phyloP scores from a whole-genome alignment of 2,888 invertebrate species.

The Scaptomyza parva region DNA sequence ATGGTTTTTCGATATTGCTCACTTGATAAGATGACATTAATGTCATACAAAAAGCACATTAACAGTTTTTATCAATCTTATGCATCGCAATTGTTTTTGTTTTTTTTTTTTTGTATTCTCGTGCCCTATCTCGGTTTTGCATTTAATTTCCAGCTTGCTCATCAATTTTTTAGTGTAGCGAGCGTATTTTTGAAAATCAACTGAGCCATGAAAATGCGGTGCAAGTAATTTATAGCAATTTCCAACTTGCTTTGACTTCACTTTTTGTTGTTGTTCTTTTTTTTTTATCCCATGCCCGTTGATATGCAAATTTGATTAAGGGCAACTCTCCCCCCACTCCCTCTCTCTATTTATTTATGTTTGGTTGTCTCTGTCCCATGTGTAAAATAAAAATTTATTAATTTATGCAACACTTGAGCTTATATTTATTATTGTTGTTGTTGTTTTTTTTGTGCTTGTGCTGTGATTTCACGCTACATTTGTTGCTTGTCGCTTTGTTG shows the following conservation, averaged over 20 bases:
- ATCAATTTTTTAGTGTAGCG: conserved; percentile 41
- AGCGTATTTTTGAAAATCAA: conserved; percentile 53
- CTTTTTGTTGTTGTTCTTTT: conserved; percentile 26
- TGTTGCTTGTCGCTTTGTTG: conserved; percentile 31
- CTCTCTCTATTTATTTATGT: too few species aligned
- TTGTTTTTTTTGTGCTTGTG: conserved; percentile 20
- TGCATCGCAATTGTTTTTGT: conserved; percentile 1
- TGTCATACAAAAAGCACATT: conserved; percentile 1
- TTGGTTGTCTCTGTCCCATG: conserved; percentile 3
- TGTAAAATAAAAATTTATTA: conserved; percentile 60
- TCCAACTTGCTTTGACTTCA: conserved; percentile 66
- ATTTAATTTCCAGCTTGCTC: conserved; percentile 28
- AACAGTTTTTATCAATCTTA: conserved; percentile 14
- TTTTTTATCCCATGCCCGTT: conserved; percentile 50
- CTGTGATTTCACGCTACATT: conserved; percentile 56
- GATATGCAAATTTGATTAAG: conserved; percentile 51
- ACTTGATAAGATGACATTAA: neutral
- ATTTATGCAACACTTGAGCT: conserved; percentile 70
- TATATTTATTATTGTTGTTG: conserved; percentile 52
- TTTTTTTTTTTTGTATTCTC: neutral
- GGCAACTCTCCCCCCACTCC: neutral
- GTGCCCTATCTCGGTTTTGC: neutral
- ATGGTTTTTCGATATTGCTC: neutral
- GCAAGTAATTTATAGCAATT: conserved; percentile 72
- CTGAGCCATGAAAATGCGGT: conserved; percentile 72